Conservation (phyloP, 2,888 invertebrate species). For the Patella pellucida region DNA sequence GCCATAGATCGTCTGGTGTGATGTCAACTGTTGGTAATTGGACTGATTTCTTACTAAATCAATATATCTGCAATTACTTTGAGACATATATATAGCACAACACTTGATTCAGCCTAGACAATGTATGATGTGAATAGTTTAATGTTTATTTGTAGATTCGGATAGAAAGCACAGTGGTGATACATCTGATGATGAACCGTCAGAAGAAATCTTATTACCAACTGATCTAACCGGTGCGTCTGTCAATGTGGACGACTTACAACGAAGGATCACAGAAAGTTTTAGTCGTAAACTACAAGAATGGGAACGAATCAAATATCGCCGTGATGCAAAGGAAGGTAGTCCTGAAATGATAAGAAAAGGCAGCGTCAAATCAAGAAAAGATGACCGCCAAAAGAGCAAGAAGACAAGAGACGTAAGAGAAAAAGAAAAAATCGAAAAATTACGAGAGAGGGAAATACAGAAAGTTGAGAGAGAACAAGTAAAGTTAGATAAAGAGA, state of each 20-base stretch:
- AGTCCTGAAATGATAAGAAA: conserved; percentile 50
- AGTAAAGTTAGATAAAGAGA: conserved; percentile 75
- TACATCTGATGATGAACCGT: conserved; percentile 42
- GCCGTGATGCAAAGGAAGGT: conserved; percentile 40
- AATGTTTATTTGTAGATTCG: conserved; percentile 25
- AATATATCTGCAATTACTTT: too few relatives aligned
- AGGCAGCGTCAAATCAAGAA: conserved; percentile 36
- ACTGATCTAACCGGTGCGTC: conserved; percentile 36
- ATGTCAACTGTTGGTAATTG: too few relatives aligned
- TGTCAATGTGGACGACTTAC: conserved; percentile 71
- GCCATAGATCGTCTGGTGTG: too few relatives aligned
- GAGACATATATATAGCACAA: too few relatives aligned
- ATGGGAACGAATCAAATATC: conserved; percentile 78
- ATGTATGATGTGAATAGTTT: conserved; percentile 7
- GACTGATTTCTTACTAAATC: too few relatives aligned
- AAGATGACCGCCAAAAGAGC: conserved; percentile 49
- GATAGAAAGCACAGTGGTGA: conserved; percentile 34
- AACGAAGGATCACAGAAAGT: conserved; percentile 81
- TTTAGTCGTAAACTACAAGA: conserved; percentile 87
- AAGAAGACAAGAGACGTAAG: conserved; percentile 50
- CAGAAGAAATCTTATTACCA: conserved; percentile 38
- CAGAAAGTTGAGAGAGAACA: conserved; percentile 56
- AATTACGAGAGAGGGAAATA: conserved; percentile 53
- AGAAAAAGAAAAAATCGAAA: conserved; percentile 47
- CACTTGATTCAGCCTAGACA: too few relatives aligned